These are phyloP conservation scores for Lasioglossum villosulum DNA, from an alignment of 2,888 invertebrate species.

Conservation along the genomic window DNA sequence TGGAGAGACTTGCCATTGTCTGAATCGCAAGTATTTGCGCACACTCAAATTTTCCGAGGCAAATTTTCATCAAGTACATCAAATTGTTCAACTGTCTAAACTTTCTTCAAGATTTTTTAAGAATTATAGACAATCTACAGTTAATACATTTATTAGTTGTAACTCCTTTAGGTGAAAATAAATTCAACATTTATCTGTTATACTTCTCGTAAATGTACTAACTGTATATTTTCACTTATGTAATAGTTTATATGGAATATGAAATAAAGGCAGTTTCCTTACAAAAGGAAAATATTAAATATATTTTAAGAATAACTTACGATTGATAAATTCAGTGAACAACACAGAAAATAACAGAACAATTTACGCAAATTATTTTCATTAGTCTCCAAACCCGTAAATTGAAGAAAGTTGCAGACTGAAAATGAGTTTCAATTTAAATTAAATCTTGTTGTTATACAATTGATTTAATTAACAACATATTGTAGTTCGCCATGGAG, in stretches of 20 bases:
- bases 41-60: background rate
- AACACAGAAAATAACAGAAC: background rate
- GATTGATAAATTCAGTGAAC: background rate
- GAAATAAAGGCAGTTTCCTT: background rate
- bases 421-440: background rate
- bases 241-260: background rate
- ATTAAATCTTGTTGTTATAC: too few relatives aligned
- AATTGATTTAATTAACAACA: background rate
- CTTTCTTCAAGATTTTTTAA: too few relatives aligned
- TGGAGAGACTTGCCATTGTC: background rate
- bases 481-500: constrained; percentile 1
- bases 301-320: too few relatives aligned
- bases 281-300: background rate
- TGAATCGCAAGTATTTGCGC: background rate
- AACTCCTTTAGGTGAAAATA: background rate
- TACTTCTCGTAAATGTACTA: background rate
- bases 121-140: too few relatives aligned
- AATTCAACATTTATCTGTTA: background rate
- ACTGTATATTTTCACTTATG: background rate
- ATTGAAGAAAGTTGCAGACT: background rate
- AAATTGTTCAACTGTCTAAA: too few relatives aligned
- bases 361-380: background rate
- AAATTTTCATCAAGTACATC: background rate
- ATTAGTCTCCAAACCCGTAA: background rate
- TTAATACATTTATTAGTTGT: background rate